Base-by-base conservation (phyloP, 2,797 vertebrate species). In the Podarcis siculus region DNA sequence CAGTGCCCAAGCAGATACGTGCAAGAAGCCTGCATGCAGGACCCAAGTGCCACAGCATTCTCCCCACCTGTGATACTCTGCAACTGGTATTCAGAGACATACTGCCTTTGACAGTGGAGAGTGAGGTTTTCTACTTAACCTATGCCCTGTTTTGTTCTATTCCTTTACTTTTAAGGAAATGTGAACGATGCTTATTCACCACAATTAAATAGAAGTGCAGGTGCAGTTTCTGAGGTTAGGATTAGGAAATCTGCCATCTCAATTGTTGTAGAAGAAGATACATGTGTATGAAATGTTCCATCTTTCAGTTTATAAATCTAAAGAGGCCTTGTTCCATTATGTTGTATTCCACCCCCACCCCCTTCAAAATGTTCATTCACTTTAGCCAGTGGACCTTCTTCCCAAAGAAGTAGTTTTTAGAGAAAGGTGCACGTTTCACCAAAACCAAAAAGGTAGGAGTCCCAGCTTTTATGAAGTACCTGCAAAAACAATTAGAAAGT, bases 381-480 rank as follows among this genome's bases (percentile, higher is more conserved):
- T 93, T 95, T 5, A 97, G 87, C 83, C 89, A 86, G 86, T 95
- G 91, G 8, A 98, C 95, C 86, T 96, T 98, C 96, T 96, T 98
- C 79, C 95, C 97, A 30, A 90, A 96, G 93, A 99, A 96, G 93
- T 98, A 99, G 89, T 97, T 97, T 95, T 95, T 96, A 15, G 89
- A 96, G 95, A 98, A 99, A 1, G 95, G 39, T 1, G 98, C 98
- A 25, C 10, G 92, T 32, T 97, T 97, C 2, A 97, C 98, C 93
- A 98, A 94, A 25, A 98, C 89, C 76, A 99, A 94, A 93, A 99
- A 98, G 2, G 97, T 96, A 1, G 98, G 98, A 1, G 97, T 98
- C 72, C 98, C 98, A 0, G 96, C 97, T 95, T 98, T 99, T 27
- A 99, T 96, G 58, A 96, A 97, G 94, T 95, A 99, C 96, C 98